phyloP scores from a whole-genome alignment of 2,113 vertebrate genomes.

The Pseudolaguvia tuberculata region DNA sequence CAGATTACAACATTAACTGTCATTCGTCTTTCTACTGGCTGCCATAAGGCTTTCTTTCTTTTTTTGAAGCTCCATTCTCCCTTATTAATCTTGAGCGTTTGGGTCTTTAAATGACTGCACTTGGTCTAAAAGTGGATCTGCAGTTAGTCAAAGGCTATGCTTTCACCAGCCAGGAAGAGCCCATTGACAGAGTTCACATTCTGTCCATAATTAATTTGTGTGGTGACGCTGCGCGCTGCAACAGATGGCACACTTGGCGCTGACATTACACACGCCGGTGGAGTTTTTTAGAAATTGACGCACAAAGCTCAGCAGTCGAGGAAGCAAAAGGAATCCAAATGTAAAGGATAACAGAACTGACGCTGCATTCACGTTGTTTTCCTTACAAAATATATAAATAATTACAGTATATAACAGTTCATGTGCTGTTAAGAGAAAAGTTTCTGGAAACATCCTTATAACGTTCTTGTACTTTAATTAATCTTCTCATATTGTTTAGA shows the following conservation, averaged over 20 bases:
- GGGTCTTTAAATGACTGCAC: constrained; percentile 23
- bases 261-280: background rate
- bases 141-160: constrained; percentile 10
- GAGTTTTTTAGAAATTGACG: constrained; percentile 29
- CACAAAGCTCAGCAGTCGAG: constrained; percentile 28
- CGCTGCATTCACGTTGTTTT: background rate
- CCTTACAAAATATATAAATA: background rate
- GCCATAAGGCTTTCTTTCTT: constrained; percentile 29
- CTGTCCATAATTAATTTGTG: constrained; percentile 38
- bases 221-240: constrained; percentile 42
- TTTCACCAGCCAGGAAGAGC: constrained; percentile 32
- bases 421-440: too few relatives aligned
- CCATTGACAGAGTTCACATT: constrained; percentile 11
- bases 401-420: too few relatives aligned
- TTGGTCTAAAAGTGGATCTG: constrained; percentile 22
- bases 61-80: constrained; percentile 16
- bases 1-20: constrained; percentile 27
- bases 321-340: background rate
- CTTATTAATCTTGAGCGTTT: constrained; percentile 15
- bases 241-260: constrained; percentile 46
- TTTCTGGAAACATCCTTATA: too few relatives aligned
- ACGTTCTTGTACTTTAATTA: too few relatives aligned
- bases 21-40: constrained; percentile 36
- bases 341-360: constrained; percentile 1
- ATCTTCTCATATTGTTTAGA: too few relatives aligned